Base-by-base conservation (phyloP, 2,113 vertebrate genomes). In the Pica pica region DNA sequence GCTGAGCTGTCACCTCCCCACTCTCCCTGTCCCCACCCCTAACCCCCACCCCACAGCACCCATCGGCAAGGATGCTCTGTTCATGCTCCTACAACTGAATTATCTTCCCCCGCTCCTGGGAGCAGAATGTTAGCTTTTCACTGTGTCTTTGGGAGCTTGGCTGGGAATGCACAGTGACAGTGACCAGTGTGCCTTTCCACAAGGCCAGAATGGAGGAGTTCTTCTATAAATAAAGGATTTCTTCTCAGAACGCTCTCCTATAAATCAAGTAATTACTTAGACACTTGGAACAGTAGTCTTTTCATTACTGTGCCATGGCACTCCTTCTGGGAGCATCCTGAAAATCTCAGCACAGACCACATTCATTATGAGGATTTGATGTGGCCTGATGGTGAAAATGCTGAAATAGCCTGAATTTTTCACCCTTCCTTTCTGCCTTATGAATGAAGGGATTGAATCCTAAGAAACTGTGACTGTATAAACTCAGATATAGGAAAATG, bases 41-140 rank as follows among this genome's bases (percentile, higher is more conserved):
- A 33, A 39, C 24, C 42, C 52, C 21, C 18, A 44, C 6, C 5
- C 18, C 2, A 6, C 22, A 21, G 37, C n/a, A 57, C 42, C 12
- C 26, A 12, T 23, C 0, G 0, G 21, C 4, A 2, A 65, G 73
- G 60, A 31, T 83, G 61, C 22, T 83, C 27, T 12, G 23, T n/a
- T 71, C 39, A 8, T 39, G n/a, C 37, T 56, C 24, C 30, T 19
- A 23, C 9, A 60, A 3, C 47, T 20, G 27, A 65, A n/a, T n/a
- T 55, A 21, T 14, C 23, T 61, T 65, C 6, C 23, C 28, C 16
- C 0, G 0, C 17, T 46, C 64, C 84, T 44, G n/a, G n/a, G n/a
- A 60, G 13, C 0, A 0, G 30, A 5, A 26, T 1, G 0, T 41
- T 35, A n/a, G 26, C 17, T 56, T 90, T 70, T 53, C 39, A 22